These are phyloP conservation scores for Sarcoramphus papa DNA, from an alignment of 2,797 vertebrate species.

Conservation along the genomic window DNA sequence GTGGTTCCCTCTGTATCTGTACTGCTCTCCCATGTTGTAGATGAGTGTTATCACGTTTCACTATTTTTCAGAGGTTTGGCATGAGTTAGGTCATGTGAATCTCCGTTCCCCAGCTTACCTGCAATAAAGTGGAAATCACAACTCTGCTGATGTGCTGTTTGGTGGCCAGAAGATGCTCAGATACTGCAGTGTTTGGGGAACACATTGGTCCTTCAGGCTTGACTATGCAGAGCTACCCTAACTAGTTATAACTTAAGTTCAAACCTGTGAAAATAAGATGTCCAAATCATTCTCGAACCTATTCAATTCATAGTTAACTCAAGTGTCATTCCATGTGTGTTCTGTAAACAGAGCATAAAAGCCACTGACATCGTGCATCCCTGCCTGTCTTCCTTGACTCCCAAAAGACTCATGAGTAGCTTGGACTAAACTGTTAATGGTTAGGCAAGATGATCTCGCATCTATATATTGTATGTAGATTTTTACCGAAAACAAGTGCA, in stretches of 20 bases:
- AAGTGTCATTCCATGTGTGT: neutral
- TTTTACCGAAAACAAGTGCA: neutral
- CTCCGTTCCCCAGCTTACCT: neutral
- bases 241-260: neutral
- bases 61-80: neutral
- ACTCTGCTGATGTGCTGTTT: rapidly evolving
- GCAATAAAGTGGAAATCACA: neutral
- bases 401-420: neutral
- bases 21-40: neutral
- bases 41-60: neutral
- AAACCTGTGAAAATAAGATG: neutral
- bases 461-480: neutral
- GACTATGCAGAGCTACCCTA: neutral
- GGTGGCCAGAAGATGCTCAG: neutral
- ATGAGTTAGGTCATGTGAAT: neutral
- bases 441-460: neutral
- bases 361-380: rapidly evolving
- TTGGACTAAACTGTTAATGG: neutral
- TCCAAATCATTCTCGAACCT: neutral
- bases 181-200: neutral
- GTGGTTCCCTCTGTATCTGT: neutral
- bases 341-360: neutral
- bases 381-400: neutral
- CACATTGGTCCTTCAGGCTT: neutral
- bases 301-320: neutral